Conservation (phyloP, 2,797 vertebrate species). For the Xiphophorus birchmanni region DNA sequence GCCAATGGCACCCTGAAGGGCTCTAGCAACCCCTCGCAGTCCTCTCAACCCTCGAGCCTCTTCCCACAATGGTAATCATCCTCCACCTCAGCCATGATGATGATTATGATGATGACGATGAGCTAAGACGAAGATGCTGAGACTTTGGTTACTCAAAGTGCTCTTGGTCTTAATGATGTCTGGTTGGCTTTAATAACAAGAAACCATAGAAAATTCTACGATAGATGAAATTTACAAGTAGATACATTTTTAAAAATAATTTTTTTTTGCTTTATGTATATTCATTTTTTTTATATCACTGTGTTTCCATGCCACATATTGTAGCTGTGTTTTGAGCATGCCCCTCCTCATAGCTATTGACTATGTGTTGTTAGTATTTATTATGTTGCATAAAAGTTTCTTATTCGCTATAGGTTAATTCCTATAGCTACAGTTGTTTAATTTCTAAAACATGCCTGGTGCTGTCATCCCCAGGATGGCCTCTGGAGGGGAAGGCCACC, state of each 20-base stretch:
- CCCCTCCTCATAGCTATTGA: constrained; percentile 53
- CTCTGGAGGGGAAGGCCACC: constrained; percentile 89
- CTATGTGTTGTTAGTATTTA: constrained; percentile 42
- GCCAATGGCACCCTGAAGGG: constrained; percentile 96
- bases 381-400: background rate
- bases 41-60: constrained; percentile 89
- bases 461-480: constrained; percentile 85
- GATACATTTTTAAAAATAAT: constrained; percentile 26
- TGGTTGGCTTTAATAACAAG: constrained; percentile 19
- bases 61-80: constrained; percentile 94
- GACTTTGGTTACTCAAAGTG: background rate
- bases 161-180: constrained; percentile 35
- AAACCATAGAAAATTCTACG: constrained; percentile 16
- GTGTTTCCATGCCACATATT: constrained; percentile 52
- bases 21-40: constrained; percentile 88
- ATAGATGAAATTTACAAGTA: constrained; percentile 16
- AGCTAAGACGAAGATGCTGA: constrained; percentile 21
- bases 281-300: constrained; percentile 58
- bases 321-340: constrained; percentile 71
- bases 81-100: constrained; percentile 47
- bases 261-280: constrained; percentile 46
- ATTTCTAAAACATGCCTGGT: background rate
- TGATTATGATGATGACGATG: constrained; percentile 11
- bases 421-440: background rate
- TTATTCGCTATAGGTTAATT: constrained; percentile 4